These are phyloP conservation scores for Hesperophylax magnus DNA, from an alignment of 1,140 invertebrate genomes.

Conservation along the genomic window DNA sequence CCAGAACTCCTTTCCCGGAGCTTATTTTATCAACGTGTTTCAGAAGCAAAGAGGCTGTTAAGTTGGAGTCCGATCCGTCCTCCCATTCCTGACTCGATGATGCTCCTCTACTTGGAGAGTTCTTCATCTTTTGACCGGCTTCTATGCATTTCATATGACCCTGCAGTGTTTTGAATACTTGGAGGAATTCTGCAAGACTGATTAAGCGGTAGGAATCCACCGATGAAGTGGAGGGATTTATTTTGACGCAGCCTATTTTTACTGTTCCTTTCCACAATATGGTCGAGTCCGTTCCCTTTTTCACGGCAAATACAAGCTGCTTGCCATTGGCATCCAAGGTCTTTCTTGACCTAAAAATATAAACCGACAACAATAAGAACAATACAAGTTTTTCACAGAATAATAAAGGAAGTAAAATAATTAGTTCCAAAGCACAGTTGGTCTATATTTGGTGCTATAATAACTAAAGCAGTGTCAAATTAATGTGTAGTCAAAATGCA, in stretches of 20 bases:
- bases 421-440: too few species aligned
- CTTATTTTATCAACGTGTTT: constrained; percentile 60
- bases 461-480: too few species aligned
- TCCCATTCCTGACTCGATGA: constrained; percentile 43
- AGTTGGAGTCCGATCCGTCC: constrained; percentile 11
- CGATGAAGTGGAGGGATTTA: constrained; percentile 67
- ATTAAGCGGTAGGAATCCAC: constrained; percentile 73
- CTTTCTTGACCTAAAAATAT: constrained; percentile 70
- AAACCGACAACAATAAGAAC: too few species aligned
- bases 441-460: too few species aligned
- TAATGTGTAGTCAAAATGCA: too few species aligned
- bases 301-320: constrained; percentile 77
- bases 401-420: too few species aligned
- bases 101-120: neutral
- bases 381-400: too few species aligned
- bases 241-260: constrained; percentile 77
- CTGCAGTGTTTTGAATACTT: constrained; percentile 69
- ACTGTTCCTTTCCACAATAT: constrained; percentile 80
- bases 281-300: constrained; percentile 75
- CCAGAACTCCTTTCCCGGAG: constrained; percentile 47
- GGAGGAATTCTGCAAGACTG: constrained; percentile 75
- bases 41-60: constrained; percentile 63
- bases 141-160: constrained; percentile 58
- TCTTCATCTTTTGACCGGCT: constrained; percentile 55
- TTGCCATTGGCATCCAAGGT: constrained; percentile 75